A percentile compares a stretch with the other conserved stretches of the same genome.
Evolutionary conservation across 1,140 invertebrate species (phyloP).

Genomic region (Sycophila sp.): DNA sequence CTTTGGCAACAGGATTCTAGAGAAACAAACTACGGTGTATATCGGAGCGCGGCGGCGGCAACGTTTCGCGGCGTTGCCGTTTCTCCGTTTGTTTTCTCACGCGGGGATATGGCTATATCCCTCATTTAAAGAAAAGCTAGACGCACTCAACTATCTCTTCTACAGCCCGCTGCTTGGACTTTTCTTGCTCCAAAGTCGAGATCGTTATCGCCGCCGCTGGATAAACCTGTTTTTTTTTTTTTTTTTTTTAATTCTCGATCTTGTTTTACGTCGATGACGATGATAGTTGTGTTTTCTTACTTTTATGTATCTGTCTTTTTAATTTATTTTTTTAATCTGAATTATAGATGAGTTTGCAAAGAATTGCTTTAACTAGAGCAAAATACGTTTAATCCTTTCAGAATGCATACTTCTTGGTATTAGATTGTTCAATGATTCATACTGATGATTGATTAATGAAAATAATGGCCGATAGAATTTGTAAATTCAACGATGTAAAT

Average conservation of each 20-base stretch:
- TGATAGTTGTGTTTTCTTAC: no score
- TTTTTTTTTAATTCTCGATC: background rate
- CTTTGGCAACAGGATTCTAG: background rate
- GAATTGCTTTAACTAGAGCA: no score
- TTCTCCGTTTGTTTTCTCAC: constrained; percentile 19
- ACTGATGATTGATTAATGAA: no score
- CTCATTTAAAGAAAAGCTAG: constrained; percentile 24
- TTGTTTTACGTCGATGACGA: no score
- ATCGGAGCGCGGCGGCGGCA: background rate
- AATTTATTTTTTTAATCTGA: no score
- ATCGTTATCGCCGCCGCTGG: background rate
- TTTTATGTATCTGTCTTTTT: no score
- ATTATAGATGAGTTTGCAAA: no score
- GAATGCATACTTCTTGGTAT: no score
- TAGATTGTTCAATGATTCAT: no score
- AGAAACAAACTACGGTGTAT: constrained; percentile 1
- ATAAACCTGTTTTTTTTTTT: background rate
- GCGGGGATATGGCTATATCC: constrained; percentile 21
- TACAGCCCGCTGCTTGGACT: background rate
- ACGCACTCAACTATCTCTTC: background rate
- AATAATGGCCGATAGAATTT: no score
- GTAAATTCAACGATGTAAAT: no score
- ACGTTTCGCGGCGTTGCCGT: constrained; percentile 16
- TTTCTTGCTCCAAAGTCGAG: background rate
- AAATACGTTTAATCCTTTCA: no score